Conservation (phyloP, 2,888 invertebrate species). For the Zhengitettix transpicula region DNA sequence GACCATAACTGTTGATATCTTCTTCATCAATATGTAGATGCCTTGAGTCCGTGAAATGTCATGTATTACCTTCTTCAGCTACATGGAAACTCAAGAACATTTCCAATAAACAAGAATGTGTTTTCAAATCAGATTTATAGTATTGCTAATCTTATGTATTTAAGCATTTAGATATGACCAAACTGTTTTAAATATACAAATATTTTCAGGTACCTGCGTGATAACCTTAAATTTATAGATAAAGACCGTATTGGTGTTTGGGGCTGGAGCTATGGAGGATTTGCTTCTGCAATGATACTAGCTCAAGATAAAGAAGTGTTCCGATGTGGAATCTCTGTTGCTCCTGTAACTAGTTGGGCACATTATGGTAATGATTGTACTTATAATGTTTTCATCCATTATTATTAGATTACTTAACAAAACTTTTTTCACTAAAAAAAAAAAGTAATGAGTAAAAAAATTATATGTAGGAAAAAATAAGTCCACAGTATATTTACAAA, state of each 20-base stretch:
- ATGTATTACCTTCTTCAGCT: no score
- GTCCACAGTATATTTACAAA: no score
- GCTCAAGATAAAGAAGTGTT: slow-evolving; percentile 61
- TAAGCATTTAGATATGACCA: no score
- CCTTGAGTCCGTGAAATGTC: no score
- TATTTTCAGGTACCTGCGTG: slow-evolving; percentile 43
- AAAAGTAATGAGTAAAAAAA: not conserved
- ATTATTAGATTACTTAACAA: not conserved
- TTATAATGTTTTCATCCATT: not conserved
- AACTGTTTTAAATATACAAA: no score
- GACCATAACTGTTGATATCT: no score
- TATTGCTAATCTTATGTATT: no score
- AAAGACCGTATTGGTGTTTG: slow-evolving; percentile 64
- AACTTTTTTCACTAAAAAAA: not conserved
- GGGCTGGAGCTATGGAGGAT: slow-evolving; percentile 82
- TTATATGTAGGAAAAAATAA: no score
- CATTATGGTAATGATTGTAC: slow-evolving; percentile 46
- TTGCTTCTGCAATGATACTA: slow-evolving; percentile 63
- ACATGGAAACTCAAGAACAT: no score
- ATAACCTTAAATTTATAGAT: slow-evolving; percentile 69
- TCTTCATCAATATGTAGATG: no score
- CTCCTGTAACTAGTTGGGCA: slow-evolving; percentile 72
- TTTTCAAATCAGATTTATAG: no score
- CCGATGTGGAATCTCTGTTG: slow-evolving; percentile 69
- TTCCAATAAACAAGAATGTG: no score